Percentiles rank a stretch among this genome's conserved stretches.
These are phyloP conservation scores for Crossaster papposus DNA, from an alignment of 53 echinoderm and acorn worm genomes.

Conservation along the genomic window DNA sequence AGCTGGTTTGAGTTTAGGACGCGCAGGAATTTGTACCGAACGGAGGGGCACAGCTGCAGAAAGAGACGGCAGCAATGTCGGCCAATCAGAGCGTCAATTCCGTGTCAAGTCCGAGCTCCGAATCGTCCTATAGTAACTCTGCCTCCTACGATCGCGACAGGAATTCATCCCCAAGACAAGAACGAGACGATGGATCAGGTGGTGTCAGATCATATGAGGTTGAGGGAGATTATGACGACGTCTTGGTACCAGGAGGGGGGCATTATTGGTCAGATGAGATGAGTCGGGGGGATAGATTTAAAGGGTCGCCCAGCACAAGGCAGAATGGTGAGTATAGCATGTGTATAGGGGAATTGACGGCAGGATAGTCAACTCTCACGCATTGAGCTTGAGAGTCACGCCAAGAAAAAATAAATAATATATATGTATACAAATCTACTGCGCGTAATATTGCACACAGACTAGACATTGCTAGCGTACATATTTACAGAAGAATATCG, in stretches of 20 bases:
- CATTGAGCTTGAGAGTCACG: too few relatives aligned
- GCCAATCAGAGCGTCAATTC: slow-evolving; percentile 26
- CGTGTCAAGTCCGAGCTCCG: background rate
- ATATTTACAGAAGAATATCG: too few relatives aligned
- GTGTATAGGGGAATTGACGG: background rate
- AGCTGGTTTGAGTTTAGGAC: slow-evolving; percentile 14
- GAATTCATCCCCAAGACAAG: background rate
- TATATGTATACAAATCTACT: too few relatives aligned
- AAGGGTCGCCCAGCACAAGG: slow-evolving; percentile 1
- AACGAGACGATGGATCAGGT: background rate
- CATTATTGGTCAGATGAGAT: background rate
- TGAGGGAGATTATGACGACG: slow-evolving; percentile 28
- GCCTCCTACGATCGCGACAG: background rate
- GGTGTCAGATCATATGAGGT: background rate
- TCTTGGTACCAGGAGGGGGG: slow-evolving; percentile 23
- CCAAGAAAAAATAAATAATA: too few relatives aligned
- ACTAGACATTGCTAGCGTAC: too few relatives aligned
- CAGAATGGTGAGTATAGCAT: slow-evolving; percentile 3
- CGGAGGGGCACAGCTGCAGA: slow-evolving; percentile 3
- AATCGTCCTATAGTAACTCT: background rate
- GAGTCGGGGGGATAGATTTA: background rate
- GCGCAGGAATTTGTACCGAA: background rate
- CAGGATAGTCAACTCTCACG: too few relatives aligned
- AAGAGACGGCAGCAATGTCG: background rate
- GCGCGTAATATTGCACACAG: too few relatives aligned